Evolutionary conservation across 2,113 vertebrate genomes (phyloP).

Genomic region (Cynocephalus volans): DNA sequence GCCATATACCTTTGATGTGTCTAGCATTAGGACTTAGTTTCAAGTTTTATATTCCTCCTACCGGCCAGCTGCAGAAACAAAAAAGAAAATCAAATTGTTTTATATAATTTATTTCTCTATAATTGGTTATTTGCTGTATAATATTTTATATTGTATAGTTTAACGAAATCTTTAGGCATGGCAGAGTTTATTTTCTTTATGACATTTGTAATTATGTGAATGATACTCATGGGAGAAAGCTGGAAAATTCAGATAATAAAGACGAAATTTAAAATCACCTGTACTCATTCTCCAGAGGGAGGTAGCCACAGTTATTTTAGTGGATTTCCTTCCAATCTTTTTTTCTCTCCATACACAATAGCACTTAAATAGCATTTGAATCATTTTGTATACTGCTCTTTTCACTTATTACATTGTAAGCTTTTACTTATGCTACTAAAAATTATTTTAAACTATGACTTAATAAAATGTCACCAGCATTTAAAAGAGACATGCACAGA

Average conservation of each 20-base stretch:
- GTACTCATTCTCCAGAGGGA: neutral
- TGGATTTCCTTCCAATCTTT: conserved; percentile 39
- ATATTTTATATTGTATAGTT: conserved; percentile 31
- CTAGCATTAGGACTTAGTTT: conserved; percentile 38
- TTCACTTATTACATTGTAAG: conserved; percentile 7
- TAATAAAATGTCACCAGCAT: conserved; percentile 80
- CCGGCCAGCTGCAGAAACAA: too few species aligned
- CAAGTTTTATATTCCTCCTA: neutral
- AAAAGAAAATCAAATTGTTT: neutral
- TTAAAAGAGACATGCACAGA: conserved; percentile 75
- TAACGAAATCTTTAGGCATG: conserved; percentile 41
- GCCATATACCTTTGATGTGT: neutral
- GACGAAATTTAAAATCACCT: conserved; percentile 24
- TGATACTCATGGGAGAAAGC: conserved; percentile 33
- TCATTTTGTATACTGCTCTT: conserved; percentile 42
- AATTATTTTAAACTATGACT: conserved; percentile 27
- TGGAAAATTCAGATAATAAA: conserved; percentile 44
- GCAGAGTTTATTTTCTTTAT: conserved; percentile 54
- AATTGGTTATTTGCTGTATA: neutral
- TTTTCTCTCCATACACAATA: neutral
- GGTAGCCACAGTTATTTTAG: neutral
- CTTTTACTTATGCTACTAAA: conserved; percentile 42
- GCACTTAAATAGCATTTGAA: conserved; percentile 38
- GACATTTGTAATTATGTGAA: conserved; percentile 19
- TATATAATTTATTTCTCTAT: neutral